These are phyloP conservation scores for Platerodrilus igneus DNA, from an alignment of 2,888 invertebrate species.

Conservation along the genomic window DNA sequence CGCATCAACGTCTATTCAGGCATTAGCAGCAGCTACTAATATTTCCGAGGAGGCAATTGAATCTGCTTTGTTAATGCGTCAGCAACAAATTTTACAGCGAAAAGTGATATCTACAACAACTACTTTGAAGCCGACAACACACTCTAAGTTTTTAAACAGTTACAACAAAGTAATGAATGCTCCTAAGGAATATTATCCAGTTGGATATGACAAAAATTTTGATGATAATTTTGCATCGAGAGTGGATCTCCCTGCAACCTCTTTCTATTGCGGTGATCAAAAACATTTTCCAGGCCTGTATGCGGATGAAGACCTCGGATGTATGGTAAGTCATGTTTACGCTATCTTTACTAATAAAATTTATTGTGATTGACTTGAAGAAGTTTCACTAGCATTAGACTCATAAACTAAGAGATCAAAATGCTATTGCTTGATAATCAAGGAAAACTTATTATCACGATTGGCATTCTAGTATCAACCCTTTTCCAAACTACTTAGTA, in stretches of 20 bases:
- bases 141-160: slow-evolving; percentile 42
- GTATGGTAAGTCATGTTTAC: slow-evolving; percentile 68
- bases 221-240: slow-evolving; percentile 83
- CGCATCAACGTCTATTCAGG: slow-evolving; percentile 37
- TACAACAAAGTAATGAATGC: slow-evolving; percentile 77
- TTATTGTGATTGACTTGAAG: no score
- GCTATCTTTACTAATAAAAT: no score
- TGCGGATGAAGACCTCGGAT: slow-evolving; percentile 81
- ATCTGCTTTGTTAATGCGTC: slow-evolving; percentile 65
- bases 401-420: no score
- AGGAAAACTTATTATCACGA: no score
- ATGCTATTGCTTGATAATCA: no score
- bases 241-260: slow-evolving; percentile 78
- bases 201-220: slow-evolving; percentile 83
- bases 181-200: slow-evolving; percentile 82
- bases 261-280: slow-evolving; percentile 81
- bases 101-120: slow-evolving; percentile 50
- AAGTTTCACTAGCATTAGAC: no score
- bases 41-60: slow-evolving; percentile 74
- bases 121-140: slow-evolving; percentile 43
- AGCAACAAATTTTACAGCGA: slow-evolving; percentile 63
- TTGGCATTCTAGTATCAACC: no score
- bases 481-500: no score
- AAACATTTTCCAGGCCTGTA: slow-evolving; percentile 88
- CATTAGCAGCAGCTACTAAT: slow-evolving; percentile 61